Evolutionary conservation across 2,797 vertebrate genomes (phyloP), one percentile per base, ranked within the genome.

Genomic region (Silurus aristotelis): DNA sequence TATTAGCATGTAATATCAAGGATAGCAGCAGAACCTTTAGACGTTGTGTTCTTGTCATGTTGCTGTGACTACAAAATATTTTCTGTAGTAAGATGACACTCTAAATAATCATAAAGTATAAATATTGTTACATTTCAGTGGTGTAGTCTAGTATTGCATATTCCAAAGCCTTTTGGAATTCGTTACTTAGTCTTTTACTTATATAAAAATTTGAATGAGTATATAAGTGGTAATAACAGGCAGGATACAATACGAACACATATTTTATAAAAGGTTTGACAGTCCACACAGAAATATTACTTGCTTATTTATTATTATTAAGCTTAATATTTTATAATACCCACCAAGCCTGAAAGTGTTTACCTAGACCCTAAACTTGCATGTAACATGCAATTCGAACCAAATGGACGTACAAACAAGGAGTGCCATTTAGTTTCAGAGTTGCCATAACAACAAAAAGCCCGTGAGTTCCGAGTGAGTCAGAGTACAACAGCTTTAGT

Each of bases 371-470:
- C 43, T 52, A 52, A 80, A 80, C 46, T 13, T 46, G 43, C 61
- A 19, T 19, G 43, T 27, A 31, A 27, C 22, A 5, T 52, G 46
- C 3, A 66, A 55, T 80, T 43, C 61, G 66, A 80, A 67, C 43
- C 43, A 31, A 67, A 80, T 67, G 63, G 67, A 20, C 46, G 2
- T 55, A 10, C n/a, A 80, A 66, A 52, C 78, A 80, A 25, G 61
- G 58, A 61, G 38, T 1, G 19, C 27, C 55, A 60, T 31, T 77
- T 60, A 48, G 43, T 80, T 61, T 80, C 60, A 12, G 13, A 7
- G 46, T 80, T 31, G 52, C 63, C 78, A 80, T 80, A 48, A 80
- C 78, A 66, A 80, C 78, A 80, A 64, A 64, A 66, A 80, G 43
- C 61, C 78, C 61, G 46, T 17, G 38, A 43, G 56, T 80, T 38